Evolutionary conservation across 2,888 invertebrate species (phyloP).

Genomic region (Callinectes sapidus): DNA sequence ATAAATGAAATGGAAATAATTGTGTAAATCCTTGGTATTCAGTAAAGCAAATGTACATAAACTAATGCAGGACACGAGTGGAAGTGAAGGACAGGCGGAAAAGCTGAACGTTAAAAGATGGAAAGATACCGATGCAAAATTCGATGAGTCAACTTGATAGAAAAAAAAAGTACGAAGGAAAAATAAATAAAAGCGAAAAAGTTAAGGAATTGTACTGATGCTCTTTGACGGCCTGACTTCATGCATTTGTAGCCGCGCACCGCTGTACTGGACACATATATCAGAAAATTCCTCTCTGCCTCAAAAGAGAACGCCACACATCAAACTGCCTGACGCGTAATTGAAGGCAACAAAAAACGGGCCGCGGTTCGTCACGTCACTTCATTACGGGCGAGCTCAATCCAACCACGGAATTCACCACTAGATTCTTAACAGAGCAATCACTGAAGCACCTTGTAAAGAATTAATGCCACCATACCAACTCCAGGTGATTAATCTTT

Average conservation of each 20-base stretch:
- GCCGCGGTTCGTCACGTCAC: neutral
- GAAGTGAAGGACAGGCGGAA: neutral
- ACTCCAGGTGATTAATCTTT: neutral
- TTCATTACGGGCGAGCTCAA: neutral
- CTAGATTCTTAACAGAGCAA: neutral
- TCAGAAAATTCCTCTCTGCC: neutral
- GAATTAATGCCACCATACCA: neutral
- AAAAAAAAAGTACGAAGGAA: neutral
- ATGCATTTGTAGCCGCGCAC: neutral
- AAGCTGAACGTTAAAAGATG: neutral
- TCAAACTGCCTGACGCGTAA: neutral
- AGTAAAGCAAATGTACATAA: neutral
- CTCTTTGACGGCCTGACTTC: neutral
- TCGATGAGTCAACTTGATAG: neutral
- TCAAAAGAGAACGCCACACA: neutral
- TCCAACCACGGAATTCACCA: neutral
- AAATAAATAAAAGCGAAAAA: neutral
- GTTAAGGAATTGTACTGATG: neutral
- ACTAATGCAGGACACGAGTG: neutral
- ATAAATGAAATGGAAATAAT: too few relatives aligned
- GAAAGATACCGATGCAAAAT: neutral
- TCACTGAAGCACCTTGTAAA: neutral
- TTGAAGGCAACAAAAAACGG: neutral
- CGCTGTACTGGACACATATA: neutral
- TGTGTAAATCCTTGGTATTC: neutral